These are phyloP conservation scores for Isaurus tuberculatus DNA, from an alignment of 92 coral and sea anemone genomes.

Conservation along the genomic window DNA sequence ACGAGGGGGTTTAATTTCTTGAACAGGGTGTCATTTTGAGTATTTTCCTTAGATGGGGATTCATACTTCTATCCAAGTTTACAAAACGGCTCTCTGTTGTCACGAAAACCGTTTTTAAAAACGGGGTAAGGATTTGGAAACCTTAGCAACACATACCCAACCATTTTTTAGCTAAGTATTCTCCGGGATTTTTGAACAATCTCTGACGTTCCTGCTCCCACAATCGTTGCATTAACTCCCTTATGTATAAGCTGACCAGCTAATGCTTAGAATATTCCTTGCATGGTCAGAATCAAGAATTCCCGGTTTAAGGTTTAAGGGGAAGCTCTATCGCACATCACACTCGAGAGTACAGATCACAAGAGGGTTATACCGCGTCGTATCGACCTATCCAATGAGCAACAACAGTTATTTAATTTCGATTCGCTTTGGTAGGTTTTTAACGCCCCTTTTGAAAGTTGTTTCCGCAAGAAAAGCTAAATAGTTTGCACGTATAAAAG, in stretches of 20 bases:
- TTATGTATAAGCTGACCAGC: background rate
- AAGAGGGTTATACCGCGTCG: conserved; percentile 40
- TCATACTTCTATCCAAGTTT: too few species aligned
- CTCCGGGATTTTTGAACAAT: too few species aligned
- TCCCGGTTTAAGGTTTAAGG: background rate
- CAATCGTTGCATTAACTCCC: background rate
- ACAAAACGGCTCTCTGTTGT: too few species aligned
- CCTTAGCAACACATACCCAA: too few species aligned
- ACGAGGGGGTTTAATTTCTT: too few species aligned
- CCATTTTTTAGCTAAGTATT: too few species aligned
- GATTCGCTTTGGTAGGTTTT: conserved; percentile 46
- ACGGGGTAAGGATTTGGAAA: too few species aligned
- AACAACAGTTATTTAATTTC: conserved; percentile 46
- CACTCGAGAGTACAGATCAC: conserved; percentile 47
- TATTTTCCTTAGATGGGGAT: too few species aligned
- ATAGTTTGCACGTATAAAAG: background rate
- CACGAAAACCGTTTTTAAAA: too few species aligned
- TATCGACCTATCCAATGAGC: conserved; percentile 42
- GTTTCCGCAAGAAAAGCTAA: conserved; percentile 25
- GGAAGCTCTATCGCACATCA: conserved; percentile 35
- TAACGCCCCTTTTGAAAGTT: background rate
- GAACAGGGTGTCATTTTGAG: too few species aligned
- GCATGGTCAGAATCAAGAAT: conserved; percentile 25
- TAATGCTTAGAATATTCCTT: conserved; percentile 31
- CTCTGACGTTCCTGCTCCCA: too few species aligned